phyloP scores from a whole-genome alignment of 2,797 vertebrate species.

The Stomatorhinus walkeri region DNA sequence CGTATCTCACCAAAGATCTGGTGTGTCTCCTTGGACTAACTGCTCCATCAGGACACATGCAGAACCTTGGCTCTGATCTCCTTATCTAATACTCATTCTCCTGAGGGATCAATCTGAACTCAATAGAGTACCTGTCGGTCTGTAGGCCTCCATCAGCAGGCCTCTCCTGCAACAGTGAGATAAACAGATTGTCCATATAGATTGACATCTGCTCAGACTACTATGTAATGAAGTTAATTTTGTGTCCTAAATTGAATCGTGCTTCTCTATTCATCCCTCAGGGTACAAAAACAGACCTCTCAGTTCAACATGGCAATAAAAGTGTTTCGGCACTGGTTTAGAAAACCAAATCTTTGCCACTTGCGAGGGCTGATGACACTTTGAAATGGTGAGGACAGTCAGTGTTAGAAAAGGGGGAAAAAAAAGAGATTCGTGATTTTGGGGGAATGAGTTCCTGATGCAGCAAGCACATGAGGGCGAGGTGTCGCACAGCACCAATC shows the following conservation, averaged over 20 bases:
- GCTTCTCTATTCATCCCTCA: neutral
- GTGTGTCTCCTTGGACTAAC: neutral
- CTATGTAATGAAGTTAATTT: slow-evolving; percentile 15
- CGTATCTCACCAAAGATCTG: slow-evolving; percentile 27
- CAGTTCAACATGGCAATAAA: neutral
- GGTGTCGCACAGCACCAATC: neutral
- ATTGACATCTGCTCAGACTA: slow-evolving; percentile 25
- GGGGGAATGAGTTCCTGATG: neutral
- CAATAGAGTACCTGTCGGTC: slow-evolving; percentile 16
- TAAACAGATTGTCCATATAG: slow-evolving; percentile 28
- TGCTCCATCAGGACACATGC: neutral
- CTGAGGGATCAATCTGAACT: slow-evolving; percentile 33
- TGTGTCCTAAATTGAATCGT: slow-evolving; percentile 18
- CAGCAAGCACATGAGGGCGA: neutral
- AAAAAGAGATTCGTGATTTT: neutral
- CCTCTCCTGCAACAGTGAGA: slow-evolving; percentile 2
- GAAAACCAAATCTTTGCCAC: neutral
- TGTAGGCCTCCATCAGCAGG: neutral
- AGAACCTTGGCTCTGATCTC: slow-evolving; percentile 12
- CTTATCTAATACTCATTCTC: slow-evolving; percentile 29
- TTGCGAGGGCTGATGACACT: neutral
- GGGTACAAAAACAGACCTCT: neutral
- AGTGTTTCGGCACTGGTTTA: neutral
- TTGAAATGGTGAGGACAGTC: neutral
- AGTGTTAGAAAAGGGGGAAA: neutral